Percentiles rank a stretch among this genome's conserved stretches.
Conservation (phyloP, 2,113 vertebrate species). For the Thamnaconus septentrionalis region DNA sequence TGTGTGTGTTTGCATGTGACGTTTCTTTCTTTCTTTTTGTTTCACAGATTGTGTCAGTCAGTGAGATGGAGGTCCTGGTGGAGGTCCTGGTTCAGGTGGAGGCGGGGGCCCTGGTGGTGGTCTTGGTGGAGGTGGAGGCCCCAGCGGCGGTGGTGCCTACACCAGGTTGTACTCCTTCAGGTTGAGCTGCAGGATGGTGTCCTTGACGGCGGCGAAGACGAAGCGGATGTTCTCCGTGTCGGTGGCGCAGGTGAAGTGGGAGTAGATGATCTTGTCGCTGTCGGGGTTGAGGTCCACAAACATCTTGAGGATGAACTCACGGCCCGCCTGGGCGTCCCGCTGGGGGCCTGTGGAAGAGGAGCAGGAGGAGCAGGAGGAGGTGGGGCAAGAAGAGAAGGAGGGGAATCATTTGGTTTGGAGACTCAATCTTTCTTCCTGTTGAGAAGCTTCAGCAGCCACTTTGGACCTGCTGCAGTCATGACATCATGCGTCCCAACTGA, state of each 20-base stretch:
- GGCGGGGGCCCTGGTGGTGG: no score
- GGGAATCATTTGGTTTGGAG: no score
- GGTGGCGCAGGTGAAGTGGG: conserved; percentile 96
- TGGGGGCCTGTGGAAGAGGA: conserved; percentile 80
- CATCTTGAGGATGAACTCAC: conserved; percentile 97
- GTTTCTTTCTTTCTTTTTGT: conserved; percentile 25
- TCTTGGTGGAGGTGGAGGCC: no score
- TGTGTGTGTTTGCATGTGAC: conserved; percentile 5
- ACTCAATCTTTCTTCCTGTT: no score
- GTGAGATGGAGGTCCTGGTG: conserved; percentile 19
- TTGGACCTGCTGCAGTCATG: no score
- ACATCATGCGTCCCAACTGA: no score
- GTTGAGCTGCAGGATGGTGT: conserved; percentile 94
- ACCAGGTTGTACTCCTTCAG: conserved; percentile 97
- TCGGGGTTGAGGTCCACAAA: conserved; percentile 97
- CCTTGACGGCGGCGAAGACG: conserved; percentile 95
- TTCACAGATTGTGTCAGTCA: conserved; percentile 79
- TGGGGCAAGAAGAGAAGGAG: no score
- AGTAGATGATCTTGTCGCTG: conserved; percentile 96
- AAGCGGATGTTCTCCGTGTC: conserved; percentile 96
- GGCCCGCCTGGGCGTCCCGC: conserved; percentile 87
- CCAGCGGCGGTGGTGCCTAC: conserved; percentile 27
- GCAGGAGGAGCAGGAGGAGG: not conserved
- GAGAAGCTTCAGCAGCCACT: no score
- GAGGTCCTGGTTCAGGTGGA: no score